Evolutionary conservation across 2,888 invertebrate species (phyloP).

Genomic region (Campaea margaritaria): DNA sequence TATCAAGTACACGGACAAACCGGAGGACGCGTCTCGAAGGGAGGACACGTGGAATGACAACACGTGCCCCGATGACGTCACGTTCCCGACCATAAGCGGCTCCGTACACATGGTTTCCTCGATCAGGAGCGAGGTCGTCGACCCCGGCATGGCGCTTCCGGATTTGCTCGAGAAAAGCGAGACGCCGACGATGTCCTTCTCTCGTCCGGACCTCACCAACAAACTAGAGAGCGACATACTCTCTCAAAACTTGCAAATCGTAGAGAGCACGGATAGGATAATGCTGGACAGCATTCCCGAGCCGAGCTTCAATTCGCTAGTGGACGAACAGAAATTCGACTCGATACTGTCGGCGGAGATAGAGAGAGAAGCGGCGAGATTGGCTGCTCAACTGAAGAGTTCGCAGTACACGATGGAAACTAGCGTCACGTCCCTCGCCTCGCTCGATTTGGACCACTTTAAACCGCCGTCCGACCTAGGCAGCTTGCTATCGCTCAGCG

Average conservation of each 20-base stretch:
- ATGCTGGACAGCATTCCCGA: conserved; percentile 63
- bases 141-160: conserved; percentile 57
- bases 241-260: conserved; percentile 33
- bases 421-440: conserved; percentile 86
- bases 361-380: conserved; percentile 90
- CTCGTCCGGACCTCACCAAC: conserved; percentile 73
- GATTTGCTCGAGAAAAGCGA: conserved; percentile 77
- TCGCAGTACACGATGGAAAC: conserved; percentile 79
- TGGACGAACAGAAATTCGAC: conserved; percentile 81
- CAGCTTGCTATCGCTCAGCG: conserved; percentile 85
- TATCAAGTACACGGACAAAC: conserved; percentile 52
- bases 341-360: conserved; percentile 90
- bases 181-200: conserved; percentile 52
- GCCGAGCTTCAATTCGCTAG: conserved; percentile 68
- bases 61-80: conserved; percentile 90
- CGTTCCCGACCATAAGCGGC: conserved; percentile 92
- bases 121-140: conserved; percentile 80
- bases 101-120: conserved; percentile 90
- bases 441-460: conserved; percentile 89
- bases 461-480: conserved; percentile 92
- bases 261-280: conserved; percentile 49
- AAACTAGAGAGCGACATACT: conserved; percentile 61
- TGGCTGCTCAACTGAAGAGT: conserved; percentile 78
- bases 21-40: conserved; percentile 53
- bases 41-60: conserved; percentile 94